Percentiles rank a stretch among this genome's conserved stretches.
Conservation (phyloP, 2,797 vertebrate genomes). For the Pyrocephalus nanus region DNA sequence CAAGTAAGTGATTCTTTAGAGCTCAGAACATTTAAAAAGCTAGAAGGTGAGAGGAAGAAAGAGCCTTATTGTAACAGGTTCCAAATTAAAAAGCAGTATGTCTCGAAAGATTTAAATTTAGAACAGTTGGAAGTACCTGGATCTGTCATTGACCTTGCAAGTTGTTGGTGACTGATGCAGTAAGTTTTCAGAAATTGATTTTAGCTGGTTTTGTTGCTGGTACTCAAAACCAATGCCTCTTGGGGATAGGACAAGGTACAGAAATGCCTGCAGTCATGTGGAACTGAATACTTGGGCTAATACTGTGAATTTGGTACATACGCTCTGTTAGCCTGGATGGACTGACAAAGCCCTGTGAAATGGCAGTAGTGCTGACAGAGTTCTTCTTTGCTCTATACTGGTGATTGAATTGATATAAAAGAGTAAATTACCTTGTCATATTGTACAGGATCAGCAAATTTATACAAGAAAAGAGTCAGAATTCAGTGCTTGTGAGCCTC, state of each 20-base stretch:
- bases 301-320: background rate
- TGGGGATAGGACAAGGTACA: background rate
- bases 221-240: background rate
- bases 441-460: constrained; percentile 88
- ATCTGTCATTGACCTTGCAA: background rate
- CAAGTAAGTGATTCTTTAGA: constrained; percentile 81
- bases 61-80: background rate
- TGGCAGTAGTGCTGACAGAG: background rate
- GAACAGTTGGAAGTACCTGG: background rate
- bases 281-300: background rate
- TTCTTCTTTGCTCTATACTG: background rate
- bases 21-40: background rate
- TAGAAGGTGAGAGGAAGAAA: background rate
- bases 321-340: fast-evolving
- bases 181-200: background rate
- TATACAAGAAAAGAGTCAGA: constrained; percentile 90
- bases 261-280: background rate
- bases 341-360: background rate
- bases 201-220: background rate
- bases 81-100: background rate
- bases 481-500: constrained; percentile 88
- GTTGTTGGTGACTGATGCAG: background rate
- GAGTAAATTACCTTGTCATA: background rate
- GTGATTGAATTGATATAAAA: background rate
- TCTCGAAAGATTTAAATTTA: background rate